These are phyloP conservation scores for Lacerta bilineata DNA, from an alignment of 2,797 vertebrate species.

Conservation along the genomic window DNA sequence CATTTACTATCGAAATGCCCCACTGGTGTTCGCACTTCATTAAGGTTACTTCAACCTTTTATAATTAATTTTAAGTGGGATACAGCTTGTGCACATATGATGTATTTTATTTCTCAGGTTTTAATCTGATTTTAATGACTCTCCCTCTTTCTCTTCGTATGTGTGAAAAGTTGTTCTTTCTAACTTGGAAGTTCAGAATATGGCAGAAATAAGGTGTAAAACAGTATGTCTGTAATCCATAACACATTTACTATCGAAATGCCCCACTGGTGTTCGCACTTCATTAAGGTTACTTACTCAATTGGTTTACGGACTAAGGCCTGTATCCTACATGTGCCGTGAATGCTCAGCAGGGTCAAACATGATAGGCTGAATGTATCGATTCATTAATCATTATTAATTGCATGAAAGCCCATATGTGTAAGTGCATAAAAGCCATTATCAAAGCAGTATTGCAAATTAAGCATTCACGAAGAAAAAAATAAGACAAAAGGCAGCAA, in stretches of 20 bases:
- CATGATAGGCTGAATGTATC: not conserved
- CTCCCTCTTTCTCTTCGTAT: too few species aligned
- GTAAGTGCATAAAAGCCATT: not conserved
- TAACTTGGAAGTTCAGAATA: not conserved
- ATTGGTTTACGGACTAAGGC: not conserved
- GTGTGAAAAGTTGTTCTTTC: not conserved
- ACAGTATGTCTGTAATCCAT: not conserved
- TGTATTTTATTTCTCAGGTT: not conserved
- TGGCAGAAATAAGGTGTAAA: not conserved
- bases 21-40: too few species aligned
- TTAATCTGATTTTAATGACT: too few species aligned
- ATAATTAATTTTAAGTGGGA: not conserved
- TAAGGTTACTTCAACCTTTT: too few species aligned
- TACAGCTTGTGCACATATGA: not conserved
- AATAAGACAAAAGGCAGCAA: not conserved
- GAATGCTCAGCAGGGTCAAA: not conserved
- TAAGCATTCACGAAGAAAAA: not conserved
- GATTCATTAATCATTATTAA: not conserved
- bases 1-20: too few species aligned
- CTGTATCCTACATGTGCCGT: not conserved
- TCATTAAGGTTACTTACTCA: not conserved
- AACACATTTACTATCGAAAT: not conserved
- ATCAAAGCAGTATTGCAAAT: not conserved
- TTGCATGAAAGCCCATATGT: not conserved
- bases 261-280: not conserved